Evolutionary conservation across 2,888 invertebrate genomes (phyloP), one percentile per base, ranked within the genome.

Genomic region (Byasa hedistus): DNA sequence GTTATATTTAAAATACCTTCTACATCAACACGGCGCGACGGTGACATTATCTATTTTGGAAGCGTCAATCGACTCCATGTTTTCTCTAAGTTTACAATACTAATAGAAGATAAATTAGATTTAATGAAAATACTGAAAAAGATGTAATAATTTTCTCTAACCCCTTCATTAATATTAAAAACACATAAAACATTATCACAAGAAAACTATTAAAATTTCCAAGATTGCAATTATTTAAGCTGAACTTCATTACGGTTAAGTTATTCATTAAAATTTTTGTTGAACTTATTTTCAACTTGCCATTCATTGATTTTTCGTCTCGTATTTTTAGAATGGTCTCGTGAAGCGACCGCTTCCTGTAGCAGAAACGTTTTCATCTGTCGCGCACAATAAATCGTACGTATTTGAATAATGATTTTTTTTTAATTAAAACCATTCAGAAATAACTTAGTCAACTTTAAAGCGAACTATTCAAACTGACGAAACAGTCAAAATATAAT

Each of bases 1-100:
- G 80, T 86, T 69, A 83, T 88, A 84, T 89, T 87, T 86, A 87
- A 86, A 79, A 78, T 80, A 21, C 36, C 79, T 76, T 78, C 19
- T 79, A 76, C 75, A 76, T 79, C 73, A 78, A 72, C 70, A 73
- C 74, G 44, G 17, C 44, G 17, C 44, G 72, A 72, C 73, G 69
- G 68, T 73, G 69, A 71, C 79, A 77, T 79, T 76, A 22, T 82
- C 85, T 90, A 89, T 91, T 91, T 87, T 70, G 59, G 83, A 83
- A 72, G 71, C 81, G 84, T 89, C 88, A 88, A 82, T 86, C 85
- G 80, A 69, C 78, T 70, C 76, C 73, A 72, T 75, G 78, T 78
- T 83, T 79, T 79, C 75, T 82, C 78, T 54, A 44, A 57, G 51
- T 57, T 19, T 22, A 51, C 48, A n/a, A 27, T 32, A 15, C 22